These are phyloP conservation scores for Anoplophora glabripennis DNA, from an alignment of 1,140 invertebrate species.

Conservation along the genomic window DNA sequence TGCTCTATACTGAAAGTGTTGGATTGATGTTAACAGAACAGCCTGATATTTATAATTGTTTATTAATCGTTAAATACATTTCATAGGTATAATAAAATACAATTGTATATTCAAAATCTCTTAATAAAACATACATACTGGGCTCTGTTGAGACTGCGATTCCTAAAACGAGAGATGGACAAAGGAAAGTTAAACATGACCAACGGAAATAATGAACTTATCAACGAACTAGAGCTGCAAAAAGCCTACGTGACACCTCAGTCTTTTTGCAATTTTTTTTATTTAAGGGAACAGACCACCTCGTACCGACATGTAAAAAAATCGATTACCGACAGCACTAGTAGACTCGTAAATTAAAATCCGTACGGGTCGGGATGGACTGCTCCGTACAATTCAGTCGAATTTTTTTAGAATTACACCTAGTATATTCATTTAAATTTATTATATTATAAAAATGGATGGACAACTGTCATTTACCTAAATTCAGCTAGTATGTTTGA, in stretches of 20 bases:
- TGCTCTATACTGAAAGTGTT: neutral
- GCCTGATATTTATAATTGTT: slow-evolving; percentile 8
- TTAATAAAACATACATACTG: slow-evolving; percentile 29
- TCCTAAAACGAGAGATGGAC: slow-evolving; percentile 9
- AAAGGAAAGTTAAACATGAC: slow-evolving; percentile 2
- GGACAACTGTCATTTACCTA: slow-evolving; percentile 10
- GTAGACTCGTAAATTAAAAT: too few species aligned
- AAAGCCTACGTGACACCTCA: slow-evolving; percentile 37
- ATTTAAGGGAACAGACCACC: neutral
- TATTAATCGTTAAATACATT: slow-evolving; percentile 37
- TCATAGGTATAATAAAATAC: slow-evolving; percentile 38
- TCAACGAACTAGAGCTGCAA: slow-evolving; percentile 25
- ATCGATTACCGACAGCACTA: too few species aligned
- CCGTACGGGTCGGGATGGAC: too few species aligned
- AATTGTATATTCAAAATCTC: slow-evolving; percentile 36
- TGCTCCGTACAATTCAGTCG: too few species aligned
- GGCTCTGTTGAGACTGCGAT: too few species aligned
- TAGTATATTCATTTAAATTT: neutral
- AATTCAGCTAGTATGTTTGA: slow-evolving; percentile 13
- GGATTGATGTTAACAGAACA: neutral
- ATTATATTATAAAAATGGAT: slow-evolving; percentile 15
- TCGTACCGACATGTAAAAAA: too few species aligned
- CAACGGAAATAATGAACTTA: neutral
- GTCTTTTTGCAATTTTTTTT: slow-evolving; percentile 39
- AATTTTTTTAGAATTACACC: too few species aligned